Evolutionary conservation across 2,797 vertebrate species (phyloP).

Genomic region (Acrossocheilus wenchowensis): DNA sequence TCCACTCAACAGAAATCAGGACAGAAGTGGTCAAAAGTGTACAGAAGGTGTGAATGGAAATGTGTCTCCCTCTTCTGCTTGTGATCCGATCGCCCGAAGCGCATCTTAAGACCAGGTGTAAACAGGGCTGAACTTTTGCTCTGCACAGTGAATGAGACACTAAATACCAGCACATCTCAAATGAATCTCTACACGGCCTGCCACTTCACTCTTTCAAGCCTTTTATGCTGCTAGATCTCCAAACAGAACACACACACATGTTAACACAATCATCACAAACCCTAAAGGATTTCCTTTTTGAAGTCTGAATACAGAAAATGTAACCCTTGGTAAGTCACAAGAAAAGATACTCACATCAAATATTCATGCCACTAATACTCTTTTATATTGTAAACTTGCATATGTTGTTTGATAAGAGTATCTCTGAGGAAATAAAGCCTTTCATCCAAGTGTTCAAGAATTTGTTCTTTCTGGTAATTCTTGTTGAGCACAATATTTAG

Average conservation of each 20-base stretch:
- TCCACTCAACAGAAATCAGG: too few relatives aligned
- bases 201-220: too few relatives aligned
- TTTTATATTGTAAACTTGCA: not conserved
- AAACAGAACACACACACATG: not conserved
- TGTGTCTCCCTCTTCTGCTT: too few relatives aligned
- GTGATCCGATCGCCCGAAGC: too few relatives aligned
- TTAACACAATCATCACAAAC: not conserved
- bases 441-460: not conserved
- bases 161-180: too few relatives aligned
- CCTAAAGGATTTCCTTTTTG: not conserved
- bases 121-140: too few relatives aligned
- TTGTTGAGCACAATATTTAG: not conserved
- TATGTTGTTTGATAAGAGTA: not conserved
- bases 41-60: too few relatives aligned
- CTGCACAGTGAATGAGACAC: too few relatives aligned
- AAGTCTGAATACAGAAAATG: slow-evolving; percentile 1
- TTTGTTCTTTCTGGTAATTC: not conserved
- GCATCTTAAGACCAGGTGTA: too few relatives aligned
- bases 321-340: not conserved
- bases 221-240: too few relatives aligned
- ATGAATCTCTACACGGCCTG: too few relatives aligned
- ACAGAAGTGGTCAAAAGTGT: too few relatives aligned
- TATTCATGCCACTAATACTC: not conserved
- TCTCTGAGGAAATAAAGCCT: not conserved
- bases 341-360: not conserved